Base-by-base conservation (phyloP, 1,140 invertebrate genomes). In the Lordiphosa collinella region DNA sequence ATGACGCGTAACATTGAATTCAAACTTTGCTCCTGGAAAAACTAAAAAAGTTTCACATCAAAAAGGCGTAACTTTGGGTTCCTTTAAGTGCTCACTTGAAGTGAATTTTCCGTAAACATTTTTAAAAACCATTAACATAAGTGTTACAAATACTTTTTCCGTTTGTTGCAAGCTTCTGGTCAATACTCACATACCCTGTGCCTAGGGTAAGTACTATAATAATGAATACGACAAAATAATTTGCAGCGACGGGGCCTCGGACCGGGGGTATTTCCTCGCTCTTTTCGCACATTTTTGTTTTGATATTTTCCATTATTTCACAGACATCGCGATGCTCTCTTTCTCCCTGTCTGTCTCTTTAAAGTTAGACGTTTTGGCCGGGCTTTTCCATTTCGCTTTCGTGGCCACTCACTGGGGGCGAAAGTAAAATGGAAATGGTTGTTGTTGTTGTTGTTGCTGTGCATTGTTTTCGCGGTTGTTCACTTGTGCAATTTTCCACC, bases 321-420 rank as follows among this genome's bases (percentile, higher is more conserved):
- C 25, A 29, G 25, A 29, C 22, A 29, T 44, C 12, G 41, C 22
- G 22, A 31, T 13, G 41, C 22, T 29, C 41, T 31, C 41, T 44
- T 6, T 25, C 2, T 25, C 25, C 8, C 25, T 22, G 2, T 4
- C 18, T 29, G 18, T 22, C n/a, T n/a, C n/a, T 5, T 22, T 22
- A 22, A 5, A 22, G 18, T 22, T 22, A 4, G 22, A 22, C 18
- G 3, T 25, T 10, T 34, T 43, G 34, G 41, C 35, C 25, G 22
- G 41, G 25, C 22, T 48, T 64, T 72, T 72, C 71, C 60, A 76
- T 82, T 80, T 80, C 76, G 62, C 71, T 80, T 82, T 80, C 70
- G 25, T 59, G 43, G 49, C 54, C 57, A 75, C 46, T 71, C 50
- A 70, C 56, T 66, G 47, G 56, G 7, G 38, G 46, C 52, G 75